Conservation (phyloP, 2,113 vertebrate species). For the Thunnus maccoyii region DNA sequence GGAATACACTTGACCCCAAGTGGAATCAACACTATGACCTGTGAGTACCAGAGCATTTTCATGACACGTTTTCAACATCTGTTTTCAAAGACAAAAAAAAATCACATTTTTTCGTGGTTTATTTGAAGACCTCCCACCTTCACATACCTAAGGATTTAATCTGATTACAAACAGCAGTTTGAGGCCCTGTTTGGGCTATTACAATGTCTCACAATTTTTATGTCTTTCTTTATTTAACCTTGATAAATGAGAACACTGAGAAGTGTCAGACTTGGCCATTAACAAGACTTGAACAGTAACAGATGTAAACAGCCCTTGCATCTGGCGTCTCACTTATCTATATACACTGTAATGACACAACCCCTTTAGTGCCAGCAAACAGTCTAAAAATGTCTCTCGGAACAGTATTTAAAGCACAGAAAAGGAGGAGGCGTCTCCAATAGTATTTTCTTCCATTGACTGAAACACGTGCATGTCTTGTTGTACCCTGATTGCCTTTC, state of each 20-base stretch:
- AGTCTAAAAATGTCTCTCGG: conserved; percentile 64
- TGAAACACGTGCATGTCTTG: conserved; percentile 74
- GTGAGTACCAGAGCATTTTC: conserved; percentile 83
- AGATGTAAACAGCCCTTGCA: conserved; percentile 57
- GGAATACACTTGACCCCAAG: conserved; percentile 99
- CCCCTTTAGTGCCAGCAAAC: conserved; percentile 7
- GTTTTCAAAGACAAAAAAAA: conserved; percentile 27
- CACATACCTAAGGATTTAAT: conserved; percentile 16
- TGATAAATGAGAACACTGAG: conserved; percentile 26
- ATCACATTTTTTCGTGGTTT: conserved; percentile 17
- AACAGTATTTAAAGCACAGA: conserved; percentile 50
- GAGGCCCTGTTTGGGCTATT: background rate
- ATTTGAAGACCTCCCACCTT: conserved; percentile 51
- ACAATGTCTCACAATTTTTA: conserved; percentile 22
- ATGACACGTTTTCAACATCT: conserved; percentile 25
- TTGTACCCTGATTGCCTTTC: conserved; percentile 64
- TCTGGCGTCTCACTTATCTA: conserved; percentile 59
- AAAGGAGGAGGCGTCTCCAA: conserved; percentile 29
- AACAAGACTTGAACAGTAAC: conserved; percentile 50
- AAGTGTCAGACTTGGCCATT: conserved; percentile 37
- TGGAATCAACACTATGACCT: conserved; percentile 99
- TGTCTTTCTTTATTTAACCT: conserved; percentile 57
- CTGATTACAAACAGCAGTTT: conserved; percentile 32
- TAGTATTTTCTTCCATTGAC: conserved; percentile 69
- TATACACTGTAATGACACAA: conserved; percentile 63